Conservation (phyloP, 1,140 invertebrate genomes). For the Cotesia vestalis region DNA sequence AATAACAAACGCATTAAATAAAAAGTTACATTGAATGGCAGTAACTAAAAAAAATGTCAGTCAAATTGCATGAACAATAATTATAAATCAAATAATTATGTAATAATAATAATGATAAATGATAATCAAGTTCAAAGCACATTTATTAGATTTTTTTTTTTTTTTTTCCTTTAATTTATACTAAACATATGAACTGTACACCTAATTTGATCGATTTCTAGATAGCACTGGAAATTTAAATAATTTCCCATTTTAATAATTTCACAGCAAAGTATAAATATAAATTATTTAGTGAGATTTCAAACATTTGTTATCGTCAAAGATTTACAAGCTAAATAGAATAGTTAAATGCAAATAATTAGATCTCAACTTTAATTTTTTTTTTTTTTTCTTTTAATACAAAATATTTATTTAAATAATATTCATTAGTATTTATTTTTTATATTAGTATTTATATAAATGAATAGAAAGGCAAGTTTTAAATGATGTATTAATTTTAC, state of each 20-base stretch:
- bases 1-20: background rate
- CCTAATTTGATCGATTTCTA: background rate
- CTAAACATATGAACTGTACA: background rate
- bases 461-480: background rate
- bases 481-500: slow-evolving; percentile 20
- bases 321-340: slow-evolving; percentile 11
- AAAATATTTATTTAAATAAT: background rate
- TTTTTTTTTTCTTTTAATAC: background rate
- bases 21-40: slow-evolving; percentile 10
- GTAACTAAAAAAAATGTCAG: slow-evolving; percentile 5
- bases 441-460: background rate
- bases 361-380: slow-evolving; percentile 14
- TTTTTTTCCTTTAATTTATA: background rate
- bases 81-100: too few species aligned
- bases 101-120: too few species aligned
- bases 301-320: background rate
- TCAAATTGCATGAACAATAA: too few species aligned
- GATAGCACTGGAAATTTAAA: background rate
- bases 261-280: background rate
- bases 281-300: too few species aligned
- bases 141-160: background rate
- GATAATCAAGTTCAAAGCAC: background rate
- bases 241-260: background rate
- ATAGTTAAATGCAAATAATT: slow-evolving; percentile 6
- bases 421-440: slow-evolving; percentile 25